phyloP scores from a whole-genome alignment of 2,888 invertebrate species.

The Pyrgus malvae region DNA sequence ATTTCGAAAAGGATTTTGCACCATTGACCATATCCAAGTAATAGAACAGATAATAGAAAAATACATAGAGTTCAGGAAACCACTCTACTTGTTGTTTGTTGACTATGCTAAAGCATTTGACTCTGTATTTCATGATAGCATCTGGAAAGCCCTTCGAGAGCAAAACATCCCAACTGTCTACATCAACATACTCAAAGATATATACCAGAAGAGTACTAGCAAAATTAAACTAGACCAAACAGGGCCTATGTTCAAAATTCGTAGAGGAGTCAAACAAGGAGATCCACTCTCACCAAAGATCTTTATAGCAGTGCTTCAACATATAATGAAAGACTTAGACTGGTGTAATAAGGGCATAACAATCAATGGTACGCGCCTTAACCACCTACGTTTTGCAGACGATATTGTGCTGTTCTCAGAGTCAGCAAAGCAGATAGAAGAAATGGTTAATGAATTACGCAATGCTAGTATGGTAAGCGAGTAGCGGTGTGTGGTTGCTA shows the following conservation, averaged over 20 bases:
- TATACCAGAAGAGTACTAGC: slow-evolving; percentile 10
- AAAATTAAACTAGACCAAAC: slow-evolving; percentile 18
- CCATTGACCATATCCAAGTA: not conserved
- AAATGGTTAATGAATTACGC: slow-evolving; percentile 19
- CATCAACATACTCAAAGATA: not conserved
- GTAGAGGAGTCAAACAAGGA: slow-evolving; percentile 25
- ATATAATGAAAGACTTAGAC: slow-evolving; percentile 7
- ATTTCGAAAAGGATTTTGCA: not conserved
- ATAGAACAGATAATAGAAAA: not conserved
- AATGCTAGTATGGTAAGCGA: too few relatives aligned
- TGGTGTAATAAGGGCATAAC: slow-evolving; percentile 17
- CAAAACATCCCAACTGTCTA: not conserved
- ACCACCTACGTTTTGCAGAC: slow-evolving; percentile 16
- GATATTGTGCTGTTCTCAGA: slow-evolving; percentile 21
- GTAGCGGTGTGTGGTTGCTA: too few relatives aligned
- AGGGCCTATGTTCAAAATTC: slow-evolving; percentile 13
- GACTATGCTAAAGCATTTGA: slow-evolving; percentile 28
- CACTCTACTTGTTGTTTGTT: slow-evolving; percentile 26
- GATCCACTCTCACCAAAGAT: slow-evolving; percentile 25
- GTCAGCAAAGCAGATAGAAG: slow-evolving; percentile 3
- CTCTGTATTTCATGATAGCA: slow-evolving; percentile 18
- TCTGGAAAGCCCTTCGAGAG: slow-evolving; percentile 14
- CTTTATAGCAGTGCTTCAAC: slow-evolving; percentile 22
- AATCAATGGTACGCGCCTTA: slow-evolving; percentile 15
- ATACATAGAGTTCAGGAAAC: slow-evolving; percentile 2